Evolutionary conservation across 2,797 vertebrate species (phyloP), one percentile per base, ranked within the genome.

Genomic region (Epinephelus malabaricus): DNA sequence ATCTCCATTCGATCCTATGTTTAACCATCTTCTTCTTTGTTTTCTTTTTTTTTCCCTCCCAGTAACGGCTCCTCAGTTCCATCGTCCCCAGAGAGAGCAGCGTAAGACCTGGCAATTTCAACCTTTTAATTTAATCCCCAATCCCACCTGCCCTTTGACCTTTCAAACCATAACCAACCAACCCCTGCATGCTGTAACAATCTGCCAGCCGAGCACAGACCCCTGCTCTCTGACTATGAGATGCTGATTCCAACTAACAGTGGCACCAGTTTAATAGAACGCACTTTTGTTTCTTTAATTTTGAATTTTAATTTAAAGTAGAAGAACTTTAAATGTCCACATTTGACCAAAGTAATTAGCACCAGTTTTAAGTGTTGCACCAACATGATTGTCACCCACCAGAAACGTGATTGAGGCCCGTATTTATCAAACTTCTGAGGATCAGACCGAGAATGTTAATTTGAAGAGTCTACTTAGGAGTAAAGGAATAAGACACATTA

Each of bases 51-150:
- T 85, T 74, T 86, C 86, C 92, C 88, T 90, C 92, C 54, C 94
- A 97, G 95, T 91, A 92, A 93, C 58, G 94, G 80, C 87, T 88
- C 92, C 81, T 92, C 87, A 80, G 40, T 89, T 51, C 81, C 13
- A 49, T 90, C 91, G 19, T 88, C 92, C 89, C 90, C 94, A 68
- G 94, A 94, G 89, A 83, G 78, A 93, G 85, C 94, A 94, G 86
- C 88, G 90, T 95, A 95, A 96, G 92, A 90, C 45, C 82, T 79
- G 60, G 27, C 66, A 10, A 65, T 66, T 86, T 49, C 64, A 45
- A 79, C 79, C 85, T 51, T 64, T 66, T 82, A 1, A 63, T 83
- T 47, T 15, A 47, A 47, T 17, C 15, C 46, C 49, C 49, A 4
- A 0, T 23, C 69, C 77, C 19, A 11, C 56, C 76, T 30, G 19